phyloP scores from a whole-genome alignment of 1,140 invertebrate species.

The Cataglyphis hispanica region DNA sequence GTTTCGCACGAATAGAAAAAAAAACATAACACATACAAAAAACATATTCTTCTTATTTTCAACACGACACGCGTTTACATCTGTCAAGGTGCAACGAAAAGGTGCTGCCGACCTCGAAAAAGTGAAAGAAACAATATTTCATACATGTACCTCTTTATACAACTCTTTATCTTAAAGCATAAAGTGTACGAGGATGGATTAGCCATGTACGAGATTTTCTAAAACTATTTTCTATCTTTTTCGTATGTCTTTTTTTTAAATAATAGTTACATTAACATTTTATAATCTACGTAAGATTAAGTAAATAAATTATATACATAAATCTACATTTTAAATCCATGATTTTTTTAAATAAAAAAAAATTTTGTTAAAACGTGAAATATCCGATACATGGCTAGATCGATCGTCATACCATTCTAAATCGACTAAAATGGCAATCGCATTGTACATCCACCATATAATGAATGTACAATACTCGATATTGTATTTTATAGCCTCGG shows the following conservation, averaged over 20 bases:
- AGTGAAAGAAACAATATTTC: conserved; percentile 22
- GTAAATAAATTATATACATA: no score
- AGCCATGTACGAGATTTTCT: not conserved
- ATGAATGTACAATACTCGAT: conserved; percentile 16
- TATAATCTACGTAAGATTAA: not conserved
- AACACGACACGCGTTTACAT: conserved; percentile 18
- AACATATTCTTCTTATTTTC: conserved; percentile 38
- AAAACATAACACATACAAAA: conserved; percentile 6
- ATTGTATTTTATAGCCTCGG: conserved; percentile 51
- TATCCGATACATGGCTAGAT: conserved; percentile 1
- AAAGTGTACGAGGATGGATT: not conserved
- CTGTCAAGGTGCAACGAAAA: conserved; percentile 67
- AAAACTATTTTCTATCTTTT: not conserved
- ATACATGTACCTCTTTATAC: conserved; percentile 44
- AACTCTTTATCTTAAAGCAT: conserved; percentile 23
- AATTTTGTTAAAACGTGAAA: not conserved
- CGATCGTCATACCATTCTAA: not conserved
- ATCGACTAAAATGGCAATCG: conserved; percentile 18
- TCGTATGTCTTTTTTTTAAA: not conserved
- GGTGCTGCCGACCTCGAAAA: conserved; percentile 54
- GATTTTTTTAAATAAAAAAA: not conserved
- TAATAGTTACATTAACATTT: not conserved
- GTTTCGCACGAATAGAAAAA: conserved; percentile 51
- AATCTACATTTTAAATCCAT: no score
- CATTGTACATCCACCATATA: conserved; percentile 40